Base-by-base conservation (phyloP, 1,140 invertebrate species). In the Orussus abietinus region DNA sequence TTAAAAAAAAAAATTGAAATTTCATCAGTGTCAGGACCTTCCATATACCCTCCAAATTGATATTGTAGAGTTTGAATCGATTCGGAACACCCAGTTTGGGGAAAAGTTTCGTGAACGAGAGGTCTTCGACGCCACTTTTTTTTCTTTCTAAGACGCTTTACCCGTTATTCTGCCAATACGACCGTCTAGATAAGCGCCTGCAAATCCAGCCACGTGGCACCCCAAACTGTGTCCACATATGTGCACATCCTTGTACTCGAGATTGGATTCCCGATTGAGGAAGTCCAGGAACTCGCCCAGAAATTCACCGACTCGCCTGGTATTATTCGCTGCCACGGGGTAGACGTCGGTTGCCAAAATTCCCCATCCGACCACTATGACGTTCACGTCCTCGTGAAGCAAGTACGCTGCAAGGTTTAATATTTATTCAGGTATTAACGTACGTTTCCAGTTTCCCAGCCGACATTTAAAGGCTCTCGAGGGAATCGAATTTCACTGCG, bases 141-240 rank as follows among this genome's bases (percentile, higher is more conserved):
- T 25, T 7, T 7, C 6, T 6, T 25, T 25, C 22, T 25, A 25
- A 7, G 6, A 25, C 22, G 6, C 3, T 15, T 3, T 48, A 65
- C 80, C 82, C 28, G 83, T 76, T 20, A 85, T 82, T 34, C 82
- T 74, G 5, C 77, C 79, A 1, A 83, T 60, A 32, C 55, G 49
- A 3, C 64, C 51, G 6, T 64, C 51, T 5, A 62, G 35, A 36
- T 53, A 62, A 11, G 59, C 51, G 1, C 87, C 88, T 0, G 85
- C 78, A 43, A 85, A 85, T 0, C 87, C 86, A 0, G 83, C 79
- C 9, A 90, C 84, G 53, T 92, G 89, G 0, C 86, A 83, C 0
- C 90, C 90, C 9, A 93, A 69, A 34, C 87, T 90, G 67, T 91
- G 89, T 0, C 90, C 90, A 38, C 90, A 82, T 1, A 92, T 64